Evolutionary conservation across 2,113 vertebrate genomes (phyloP).

Genomic region (Urocynchramus pylzowi): DNA sequence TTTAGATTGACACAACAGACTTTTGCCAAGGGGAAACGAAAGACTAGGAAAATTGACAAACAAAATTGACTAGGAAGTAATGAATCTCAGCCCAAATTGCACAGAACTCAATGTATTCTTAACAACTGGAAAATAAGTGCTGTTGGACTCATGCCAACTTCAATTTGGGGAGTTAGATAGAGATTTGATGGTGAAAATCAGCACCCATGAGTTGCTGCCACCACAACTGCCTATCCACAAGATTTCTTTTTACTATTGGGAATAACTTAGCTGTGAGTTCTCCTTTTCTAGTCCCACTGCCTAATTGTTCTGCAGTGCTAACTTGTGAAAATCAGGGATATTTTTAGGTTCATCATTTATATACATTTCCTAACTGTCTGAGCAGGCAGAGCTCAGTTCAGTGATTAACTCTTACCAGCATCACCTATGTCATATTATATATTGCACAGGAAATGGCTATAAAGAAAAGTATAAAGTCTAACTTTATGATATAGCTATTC

Average conservation of each 20-base stretch:
- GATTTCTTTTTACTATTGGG: background rate
- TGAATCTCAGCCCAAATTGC: background rate
- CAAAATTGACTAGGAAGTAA: background rate
- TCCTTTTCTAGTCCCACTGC: background rate
- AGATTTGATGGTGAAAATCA: background rate
- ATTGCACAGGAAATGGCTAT: background rate
- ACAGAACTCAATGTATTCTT: background rate
- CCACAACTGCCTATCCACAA: background rate
- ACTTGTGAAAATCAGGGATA: background rate
- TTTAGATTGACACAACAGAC: background rate
- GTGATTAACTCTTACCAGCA: background rate
- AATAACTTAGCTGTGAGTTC: background rate
- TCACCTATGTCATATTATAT: accelerated
- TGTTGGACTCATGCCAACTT: background rate
- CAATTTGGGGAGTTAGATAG: background rate
- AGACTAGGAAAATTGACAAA: too few species aligned
- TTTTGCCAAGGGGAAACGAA: background rate
- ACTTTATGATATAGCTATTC: background rate
- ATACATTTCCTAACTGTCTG: background rate
- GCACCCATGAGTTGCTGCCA: background rate
- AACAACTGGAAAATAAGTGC: background rate
- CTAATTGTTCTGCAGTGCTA: constrained; percentile 6
- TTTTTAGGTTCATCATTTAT: constrained; percentile 17
- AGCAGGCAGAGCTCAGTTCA: background rate
- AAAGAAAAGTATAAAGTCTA: background rate